phyloP scores from a whole-genome alignment of 2,888 invertebrate genomes.

The Drosophila affinis region DNA sequence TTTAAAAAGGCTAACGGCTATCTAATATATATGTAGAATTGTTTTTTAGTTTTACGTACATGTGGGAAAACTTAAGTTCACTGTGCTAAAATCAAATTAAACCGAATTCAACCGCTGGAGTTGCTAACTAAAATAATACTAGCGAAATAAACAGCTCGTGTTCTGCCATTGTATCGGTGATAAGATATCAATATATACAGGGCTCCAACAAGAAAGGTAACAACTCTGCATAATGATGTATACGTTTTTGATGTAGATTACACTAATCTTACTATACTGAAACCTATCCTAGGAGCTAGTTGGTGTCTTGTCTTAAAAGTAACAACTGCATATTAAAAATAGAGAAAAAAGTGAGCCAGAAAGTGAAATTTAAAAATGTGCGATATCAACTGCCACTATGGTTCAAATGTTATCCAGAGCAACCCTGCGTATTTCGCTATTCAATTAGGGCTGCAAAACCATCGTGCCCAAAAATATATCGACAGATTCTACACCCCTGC shows the following conservation, averaged over 20 bases:
- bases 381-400: neutral
- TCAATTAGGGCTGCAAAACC: constrained; percentile 31
- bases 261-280: neutral
- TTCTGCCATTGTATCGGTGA: constrained; percentile 38
- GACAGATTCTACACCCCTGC: neutral
- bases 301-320: neutral
- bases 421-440: constrained; percentile 1
- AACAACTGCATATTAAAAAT: neutral
- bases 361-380: constrained; percentile 42
- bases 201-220: constrained; percentile 34
- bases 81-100: constrained; percentile 6
- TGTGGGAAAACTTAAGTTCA: neutral
- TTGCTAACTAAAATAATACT: constrained; percentile 63
- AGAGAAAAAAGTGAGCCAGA: neutral
- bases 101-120: constrained; percentile 37
- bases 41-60: constrained; percentile 8
- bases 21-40: neutral
- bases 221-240: neutral
- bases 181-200: constrained; percentile 61
- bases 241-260: neutral
- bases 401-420: neutral
- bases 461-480: constrained; percentile 22
- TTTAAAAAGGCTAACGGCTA: neutral
- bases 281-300: neutral
- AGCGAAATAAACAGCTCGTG: constrained; percentile 38